Evolutionary conservation across 2,797 vertebrate genomes (phyloP).

Genomic region (Gymnodraco acuticeps): DNA sequence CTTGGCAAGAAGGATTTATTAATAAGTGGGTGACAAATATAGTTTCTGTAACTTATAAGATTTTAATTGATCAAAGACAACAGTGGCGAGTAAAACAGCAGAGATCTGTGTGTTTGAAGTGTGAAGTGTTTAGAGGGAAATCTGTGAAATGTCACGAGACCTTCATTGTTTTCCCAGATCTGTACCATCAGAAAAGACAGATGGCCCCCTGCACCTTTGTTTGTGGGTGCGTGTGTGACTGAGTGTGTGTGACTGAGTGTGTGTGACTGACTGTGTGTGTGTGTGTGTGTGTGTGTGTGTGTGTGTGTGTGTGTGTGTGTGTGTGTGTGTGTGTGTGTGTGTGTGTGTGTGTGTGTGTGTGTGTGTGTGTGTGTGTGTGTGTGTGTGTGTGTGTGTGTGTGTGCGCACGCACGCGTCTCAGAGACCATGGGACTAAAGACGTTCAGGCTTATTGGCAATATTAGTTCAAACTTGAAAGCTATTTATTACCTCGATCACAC

Average conservation of each 20-base stretch:
- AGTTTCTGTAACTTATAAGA: slow-evolving; percentile 46
- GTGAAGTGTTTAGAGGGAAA: slow-evolving; percentile 45
- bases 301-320: slow-evolving; percentile 1
- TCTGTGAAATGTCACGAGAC: slow-evolving; percentile 69
- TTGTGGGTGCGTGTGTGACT: slow-evolving; percentile 29
- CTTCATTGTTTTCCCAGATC: slow-evolving; percentile 72
- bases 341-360: background rate
- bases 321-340: background rate
- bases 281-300: slow-evolving; percentile 34
- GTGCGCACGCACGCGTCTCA: background rate
- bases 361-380: slow-evolving; percentile 6
- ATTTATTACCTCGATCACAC: background rate
- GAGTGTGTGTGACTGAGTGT: slow-evolving; percentile 33
- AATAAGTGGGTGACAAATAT: slow-evolving; percentile 57
- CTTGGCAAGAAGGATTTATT: slow-evolving; percentile 53
- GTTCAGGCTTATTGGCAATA: slow-evolving; percentile 32
- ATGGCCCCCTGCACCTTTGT: slow-evolving; percentile 75
- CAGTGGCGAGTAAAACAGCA: slow-evolving; percentile 11
- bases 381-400: background rate
- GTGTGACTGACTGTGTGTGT: slow-evolving; percentile 29
- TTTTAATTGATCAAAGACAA: slow-evolving; percentile 26
- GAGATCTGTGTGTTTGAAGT: slow-evolving; percentile 24
- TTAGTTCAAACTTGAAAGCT: slow-evolving; percentile 26
- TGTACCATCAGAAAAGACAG: slow-evolving; percentile 76
- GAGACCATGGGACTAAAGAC: slow-evolving; percentile 21